Percentiles rank a stretch among this genome's conserved stretches.
Evolutionary conservation across 2,888 invertebrate species (phyloP).

Genomic region (Cartodere bifasciata): DNA sequence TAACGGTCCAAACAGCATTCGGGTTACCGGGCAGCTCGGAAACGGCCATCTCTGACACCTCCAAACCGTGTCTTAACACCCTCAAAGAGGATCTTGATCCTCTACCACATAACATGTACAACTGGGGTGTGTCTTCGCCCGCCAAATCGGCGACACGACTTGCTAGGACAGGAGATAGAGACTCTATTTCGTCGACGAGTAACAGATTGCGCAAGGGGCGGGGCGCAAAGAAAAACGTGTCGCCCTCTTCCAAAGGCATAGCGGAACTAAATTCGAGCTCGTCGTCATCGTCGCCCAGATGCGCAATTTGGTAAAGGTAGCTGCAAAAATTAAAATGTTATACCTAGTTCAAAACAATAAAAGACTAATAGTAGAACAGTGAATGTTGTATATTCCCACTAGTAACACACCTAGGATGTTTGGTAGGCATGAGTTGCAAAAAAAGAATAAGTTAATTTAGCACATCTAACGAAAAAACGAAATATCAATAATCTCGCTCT

Average conservation of each 20-base stretch:
- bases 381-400: no score
- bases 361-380: no score
- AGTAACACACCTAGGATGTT: no score
- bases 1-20: constrained; percentile 99
- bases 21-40: constrained; percentile 99
- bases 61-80: constrained; percentile 91
- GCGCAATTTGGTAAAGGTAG: constrained; percentile 97
- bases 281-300: constrained; percentile 96
- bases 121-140: constrained; percentile 97
- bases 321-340: constrained; percentile 39
- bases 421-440: no score
- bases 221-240: constrained; percentile 98
- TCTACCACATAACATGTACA: constrained; percentile 91
- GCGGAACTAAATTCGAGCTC: constrained; percentile 98
- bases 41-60: constrained; percentile 99
- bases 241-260: constrained; percentile 96
- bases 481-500: no score
- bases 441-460: no score
- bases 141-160: constrained; percentile 82
- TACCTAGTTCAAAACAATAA: constrained; percentile 1
- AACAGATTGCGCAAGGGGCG: constrained; percentile 87
- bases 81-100: constrained; percentile 89
- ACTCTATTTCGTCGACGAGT: constrained; percentile 93
- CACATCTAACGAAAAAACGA: no score
- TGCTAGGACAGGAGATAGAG: constrained; percentile 79